phyloP scores from a whole-genome alignment of 2,888 invertebrate species.

The Philaethria dido region DNA sequence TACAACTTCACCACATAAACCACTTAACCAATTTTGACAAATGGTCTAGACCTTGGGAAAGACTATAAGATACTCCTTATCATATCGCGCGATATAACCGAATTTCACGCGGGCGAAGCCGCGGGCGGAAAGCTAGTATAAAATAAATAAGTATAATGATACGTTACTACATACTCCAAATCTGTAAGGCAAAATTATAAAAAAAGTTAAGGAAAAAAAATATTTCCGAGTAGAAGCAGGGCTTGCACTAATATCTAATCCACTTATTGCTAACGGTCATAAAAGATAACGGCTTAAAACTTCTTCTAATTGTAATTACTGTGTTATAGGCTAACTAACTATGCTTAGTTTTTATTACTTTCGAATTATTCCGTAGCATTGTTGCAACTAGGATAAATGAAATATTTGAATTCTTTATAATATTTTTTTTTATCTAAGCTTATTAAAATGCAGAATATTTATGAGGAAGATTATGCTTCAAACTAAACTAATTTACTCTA shows the following conservation, averaged over 20 bases:
- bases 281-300: conserved; percentile 16
- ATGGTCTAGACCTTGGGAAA: too few relatives aligned
- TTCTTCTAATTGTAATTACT: conserved; percentile 12
- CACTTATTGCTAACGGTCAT: background rate
- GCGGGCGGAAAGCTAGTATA: too few relatives aligned
- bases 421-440: background rate
- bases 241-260: background rate
- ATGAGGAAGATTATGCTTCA: conserved; percentile 45
- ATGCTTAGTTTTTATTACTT: conserved; percentile 17
- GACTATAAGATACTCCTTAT: too few relatives aligned
- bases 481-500: conserved; percentile 59
- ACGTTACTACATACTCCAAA: too few relatives aligned
- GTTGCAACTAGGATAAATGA: background rate
- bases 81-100: too few relatives aligned
- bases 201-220: background rate
- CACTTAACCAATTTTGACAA: too few relatives aligned
- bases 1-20: too few relatives aligned
- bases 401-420: background rate
- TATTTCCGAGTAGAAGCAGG: background rate
- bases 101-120: too few relatives aligned
- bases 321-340: conserved; percentile 19
- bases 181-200: background rate
- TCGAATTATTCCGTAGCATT: background rate
- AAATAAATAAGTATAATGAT: too few relatives aligned
- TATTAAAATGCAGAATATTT: conserved; percentile 34